phyloP scores from a whole-genome alignment of 2,797 vertebrate genomes.

The Rhinichthys osculus region DNA sequence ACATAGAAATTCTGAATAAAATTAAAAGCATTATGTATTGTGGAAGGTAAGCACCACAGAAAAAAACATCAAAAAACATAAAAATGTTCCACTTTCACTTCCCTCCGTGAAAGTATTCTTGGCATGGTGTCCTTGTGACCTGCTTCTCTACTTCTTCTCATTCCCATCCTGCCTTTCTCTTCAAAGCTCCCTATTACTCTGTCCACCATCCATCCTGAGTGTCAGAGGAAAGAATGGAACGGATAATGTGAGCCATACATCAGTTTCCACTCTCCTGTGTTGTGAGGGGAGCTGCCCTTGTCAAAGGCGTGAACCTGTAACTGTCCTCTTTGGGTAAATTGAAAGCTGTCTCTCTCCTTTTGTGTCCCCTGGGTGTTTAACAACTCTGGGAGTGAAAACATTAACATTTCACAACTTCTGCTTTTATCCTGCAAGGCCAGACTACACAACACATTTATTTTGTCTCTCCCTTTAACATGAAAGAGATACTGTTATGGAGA shows the following conservation, averaged over 20 bases:
- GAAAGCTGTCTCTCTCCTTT: conserved; percentile 32
- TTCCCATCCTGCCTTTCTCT: conserved; percentile 5
- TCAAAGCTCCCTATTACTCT: conserved; percentile 24
- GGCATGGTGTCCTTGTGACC: conserved; percentile 4
- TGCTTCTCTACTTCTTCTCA: conserved; percentile 12
- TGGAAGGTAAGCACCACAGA: neutral
- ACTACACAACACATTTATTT: conserved; percentile 23
- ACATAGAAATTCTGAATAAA: neutral
- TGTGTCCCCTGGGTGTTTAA: conserved; percentile 31
- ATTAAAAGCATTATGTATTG: neutral
- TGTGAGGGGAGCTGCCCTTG: conserved; percentile 28
- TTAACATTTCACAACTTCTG: conserved; percentile 31
- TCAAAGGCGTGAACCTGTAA: conserved; percentile 32
- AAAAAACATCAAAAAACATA: neutral
- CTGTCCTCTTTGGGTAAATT: conserved; percentile 21
- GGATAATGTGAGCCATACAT: conserved; percentile 23
- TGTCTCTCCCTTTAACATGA: neutral
- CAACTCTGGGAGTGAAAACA: conserved; percentile 25
- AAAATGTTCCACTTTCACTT: neutral
- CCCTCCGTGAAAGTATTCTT: neutral
- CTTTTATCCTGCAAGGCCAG: conserved; percentile 26
- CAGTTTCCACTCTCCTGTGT: conserved; percentile 28
- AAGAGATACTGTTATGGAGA: neutral
- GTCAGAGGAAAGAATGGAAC: conserved; percentile 13
- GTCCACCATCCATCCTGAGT: conserved; percentile 11